Conservation (phyloP, 2,113 vertebrate species). For the Nothoprocta perdicaria region DNA sequence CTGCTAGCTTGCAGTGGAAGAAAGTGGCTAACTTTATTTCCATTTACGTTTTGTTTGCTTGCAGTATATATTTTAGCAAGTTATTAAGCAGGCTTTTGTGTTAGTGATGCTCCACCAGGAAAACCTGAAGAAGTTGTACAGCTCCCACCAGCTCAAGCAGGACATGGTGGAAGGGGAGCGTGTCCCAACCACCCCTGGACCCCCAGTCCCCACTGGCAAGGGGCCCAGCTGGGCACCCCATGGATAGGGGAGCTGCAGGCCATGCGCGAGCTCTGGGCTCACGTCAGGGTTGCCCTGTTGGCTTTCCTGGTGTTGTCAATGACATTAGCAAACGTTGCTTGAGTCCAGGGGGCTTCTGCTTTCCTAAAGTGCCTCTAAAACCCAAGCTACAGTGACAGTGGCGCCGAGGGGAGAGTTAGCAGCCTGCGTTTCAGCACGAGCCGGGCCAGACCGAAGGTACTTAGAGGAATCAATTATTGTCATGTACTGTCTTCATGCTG, state of each 20-base stretch:
- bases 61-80: not conserved
- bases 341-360: not conserved
- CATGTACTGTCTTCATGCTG: not conserved
- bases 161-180: not conserved
- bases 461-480: constrained; percentile 12
- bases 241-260: not conserved
- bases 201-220: not conserved
- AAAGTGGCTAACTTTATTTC: not conserved
- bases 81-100: not conserved
- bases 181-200: no score
- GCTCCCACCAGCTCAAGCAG: not conserved
- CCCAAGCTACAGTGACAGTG: not conserved
- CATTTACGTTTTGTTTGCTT: not conserved
- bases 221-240: not conserved
- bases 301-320: not conserved
- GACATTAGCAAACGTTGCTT: not conserved
- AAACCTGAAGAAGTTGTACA: not conserved
- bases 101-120: not conserved
- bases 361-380: not conserved
- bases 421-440: not conserved
- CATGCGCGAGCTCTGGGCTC: not conserved
- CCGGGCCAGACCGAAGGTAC: not conserved
- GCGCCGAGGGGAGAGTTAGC: not conserved
- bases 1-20: not conserved
- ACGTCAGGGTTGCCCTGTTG: not conserved